Evolutionary conservation across 2,113 vertebrate species (phyloP), one percentile per base, ranked within the genome.

Genomic region (Columba janthina): DNA sequence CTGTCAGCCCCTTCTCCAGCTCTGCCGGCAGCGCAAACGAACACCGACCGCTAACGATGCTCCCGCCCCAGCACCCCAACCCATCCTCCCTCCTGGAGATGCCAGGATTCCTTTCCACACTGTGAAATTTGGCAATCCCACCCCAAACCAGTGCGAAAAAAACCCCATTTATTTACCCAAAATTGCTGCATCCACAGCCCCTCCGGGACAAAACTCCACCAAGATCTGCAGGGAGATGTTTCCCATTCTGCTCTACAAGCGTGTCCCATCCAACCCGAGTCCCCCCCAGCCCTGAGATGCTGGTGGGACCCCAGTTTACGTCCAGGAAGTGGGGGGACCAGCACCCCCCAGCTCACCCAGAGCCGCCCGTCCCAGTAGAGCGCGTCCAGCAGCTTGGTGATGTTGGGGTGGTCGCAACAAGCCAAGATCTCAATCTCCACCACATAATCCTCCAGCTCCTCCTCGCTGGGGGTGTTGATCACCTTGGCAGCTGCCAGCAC

Each of bases 181-280:
- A 95, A 98, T 98, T 2, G 95, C 97, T 28, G 97, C 96, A 88
- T 98, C 98, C 54, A 98, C 61, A 0, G 98, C 97, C 28, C 98
- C 98, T 24, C 98, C 98, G 4, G 98, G 90, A 86, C 98, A 98
- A 85, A 98, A 98, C 92, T 98, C 98, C 66, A 97, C 92, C 54
- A 98, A 75, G 84, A 98, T 98, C 98, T 98, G 90, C 54, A 34
- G 67, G 42, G 32, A 82, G 67, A 88, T 11, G 62, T 58, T 89
- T 51, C 29, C 57, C 69, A 89, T 28, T n/a, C 6, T 2, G 29
- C 12, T 53, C 48, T 57, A 34, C 10, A 69, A 74, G 17, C 0
- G 1, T 5, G 15, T 12, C 34, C 16, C 26, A 21, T 29, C 54
- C 48, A 50, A 15, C 21, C 18, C 3, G 2, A 79, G 38, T 9